phyloP scores from a whole-genome alignment of 2,797 vertebrate species.

The Enteromius paludinosus region DNA sequence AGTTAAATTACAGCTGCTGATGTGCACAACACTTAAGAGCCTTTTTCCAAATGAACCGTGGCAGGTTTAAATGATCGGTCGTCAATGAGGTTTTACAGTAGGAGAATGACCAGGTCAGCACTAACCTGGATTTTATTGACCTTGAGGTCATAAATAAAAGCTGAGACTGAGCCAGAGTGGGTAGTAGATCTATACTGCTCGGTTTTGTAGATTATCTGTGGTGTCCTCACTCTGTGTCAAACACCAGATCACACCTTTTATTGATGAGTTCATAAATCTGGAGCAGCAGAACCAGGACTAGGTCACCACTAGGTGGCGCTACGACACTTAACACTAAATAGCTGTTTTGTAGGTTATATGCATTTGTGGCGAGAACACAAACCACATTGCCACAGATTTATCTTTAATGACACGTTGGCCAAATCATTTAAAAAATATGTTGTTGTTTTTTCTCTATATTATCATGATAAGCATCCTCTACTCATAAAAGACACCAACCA shows the following conservation, averaged over 20 bases:
- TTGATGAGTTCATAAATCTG: not conserved
- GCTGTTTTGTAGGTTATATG: not conserved
- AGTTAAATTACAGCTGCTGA: slow-evolving; percentile 53
- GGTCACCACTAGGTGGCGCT: slow-evolving; percentile 68
- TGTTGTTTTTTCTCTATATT: not conserved
- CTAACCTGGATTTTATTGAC: slow-evolving; percentile 68
- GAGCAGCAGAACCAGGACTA: not conserved
- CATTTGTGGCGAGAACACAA: not conserved
- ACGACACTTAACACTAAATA: not conserved
- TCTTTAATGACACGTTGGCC: not conserved
- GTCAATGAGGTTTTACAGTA: slow-evolving; percentile 69
- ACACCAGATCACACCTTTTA: slow-evolving; percentile 27
- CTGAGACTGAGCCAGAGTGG: slow-evolving; percentile 24
- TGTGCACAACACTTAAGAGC: slow-evolving; percentile 43
- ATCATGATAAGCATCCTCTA: not conserved
- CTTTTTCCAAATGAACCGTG: slow-evolving; percentile 59
- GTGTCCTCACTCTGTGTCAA: slow-evolving; percentile 22
- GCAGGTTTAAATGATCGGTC: slow-evolving; percentile 58
- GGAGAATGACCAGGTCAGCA: slow-evolving; percentile 64
- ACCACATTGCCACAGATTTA: not conserved
- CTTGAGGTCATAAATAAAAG: slow-evolving; percentile 68
- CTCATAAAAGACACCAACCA: not conserved
- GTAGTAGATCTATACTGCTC: slow-evolving; percentile 56
- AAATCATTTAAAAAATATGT: slow-evolving; percentile 28
- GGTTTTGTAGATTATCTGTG: slow-evolving; percentile 30